Evolutionary conservation across 2,113 vertebrate genomes (phyloP), one percentile per base, ranked within the genome.

Genomic region (Camelus bactrianus): DNA sequence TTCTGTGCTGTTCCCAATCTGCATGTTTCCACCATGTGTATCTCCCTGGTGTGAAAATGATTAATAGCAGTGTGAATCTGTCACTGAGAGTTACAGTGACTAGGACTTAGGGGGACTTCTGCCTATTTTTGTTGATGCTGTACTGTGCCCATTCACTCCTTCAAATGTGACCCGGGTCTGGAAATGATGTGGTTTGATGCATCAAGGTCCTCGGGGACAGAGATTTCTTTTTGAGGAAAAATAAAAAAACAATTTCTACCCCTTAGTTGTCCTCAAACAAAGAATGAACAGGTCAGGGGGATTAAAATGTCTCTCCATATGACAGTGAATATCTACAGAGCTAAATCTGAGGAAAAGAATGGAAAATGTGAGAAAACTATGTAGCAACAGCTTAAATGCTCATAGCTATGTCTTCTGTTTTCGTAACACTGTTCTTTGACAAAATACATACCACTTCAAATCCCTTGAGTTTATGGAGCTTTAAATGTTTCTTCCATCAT

Each of bases 31-130:
- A 70, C 32, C 0, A 28, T 35, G 54, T 81, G 35, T 76, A 2
- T 96, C 92, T 87, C 86, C 96, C 93, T 92, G 83, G 75, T 95
- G 86, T 95, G 96, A 97, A 94, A 92, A 10, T 96, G 97, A 98
- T 98, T 94, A 97, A 80, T 70, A 95, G 62, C 96, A 91, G 75
- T 35, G 3, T 88, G 97, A 77, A 67, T 87, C 82, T 91, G 94
- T 95, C 92, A 97, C 72, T 6, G 4, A 84, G 81, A 93, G 69
- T 67, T 54, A 60, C 28, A 81, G 83, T 38, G 72, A 17, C 64
- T 80, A 65, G 82, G 64, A 69, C 38, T 77, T 76, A 48, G 83
- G 48, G 82, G 48, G 35, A 84, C 58, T 67, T 81, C 30, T 56
- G 86, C 67, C 50, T 79, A 30, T 38, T 91, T 84, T 32, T 42